Evolutionary conservation across 2,888 invertebrate species (phyloP), one percentile per base, ranked within the genome.

Genomic region (Melangyna quadrimaculata): DNA sequence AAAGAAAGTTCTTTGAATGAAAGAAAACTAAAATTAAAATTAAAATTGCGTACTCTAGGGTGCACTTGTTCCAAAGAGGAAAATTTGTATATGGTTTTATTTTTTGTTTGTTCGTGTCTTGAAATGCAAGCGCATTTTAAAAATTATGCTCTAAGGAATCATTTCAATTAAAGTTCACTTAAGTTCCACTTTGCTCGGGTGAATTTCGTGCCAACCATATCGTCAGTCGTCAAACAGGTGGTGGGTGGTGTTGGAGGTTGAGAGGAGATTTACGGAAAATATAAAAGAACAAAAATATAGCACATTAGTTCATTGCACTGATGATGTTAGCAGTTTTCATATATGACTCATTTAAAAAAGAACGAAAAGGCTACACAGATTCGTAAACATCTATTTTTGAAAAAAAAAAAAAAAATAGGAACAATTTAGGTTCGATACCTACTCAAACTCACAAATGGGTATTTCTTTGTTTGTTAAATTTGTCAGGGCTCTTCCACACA

Each of bases 21-120:
- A 57, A 57, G 57, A 48, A 75, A 74, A 74, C 55, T 65, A 61
- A 73, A 74, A 74, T 65, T 65, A 61, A 73, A 73, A 73, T 73
- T 53, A 75, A 75, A 75, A 67, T 75, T 51, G 53, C 53, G 74
- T 53, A 27, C 73, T 73, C 48, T 37, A 63, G 48, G 24, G 35
- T 51, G 48, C 67, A 53, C 53, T 45, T 65, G 32, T 55, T 22
- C 61, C 12, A 29, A 40, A 45, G 71, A 48, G 37, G 35, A 48
- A 29, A 53, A 35, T 63, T 55, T 67, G 22, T 75, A 7, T 67
- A 53, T 53, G 29, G 32, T 61, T n/a, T n/a, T n/a, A 51, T 45
- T 12, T 37, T 37, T 14, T 37, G 3, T 53, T 43, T 40, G 22
- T 24, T 19, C 19, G n/a, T 19, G 14, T 61, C 37, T 22, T 24